These are phyloP conservation scores for Tenthredo distinguenda DNA, from an alignment of 2,888 invertebrate species.

Conservation along the genomic window DNA sequence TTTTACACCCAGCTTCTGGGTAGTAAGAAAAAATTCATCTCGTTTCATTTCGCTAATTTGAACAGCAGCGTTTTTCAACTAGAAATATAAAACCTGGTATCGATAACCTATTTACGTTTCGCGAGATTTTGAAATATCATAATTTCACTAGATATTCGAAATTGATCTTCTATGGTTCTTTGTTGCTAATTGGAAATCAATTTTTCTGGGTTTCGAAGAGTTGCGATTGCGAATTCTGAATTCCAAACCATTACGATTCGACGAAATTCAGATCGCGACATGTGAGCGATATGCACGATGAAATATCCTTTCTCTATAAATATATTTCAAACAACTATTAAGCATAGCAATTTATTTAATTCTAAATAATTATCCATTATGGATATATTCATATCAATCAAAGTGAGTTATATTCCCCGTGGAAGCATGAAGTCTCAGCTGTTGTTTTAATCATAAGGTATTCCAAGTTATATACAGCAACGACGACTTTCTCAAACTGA, in stretches of 20 bases:
- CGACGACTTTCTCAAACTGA: constrained; percentile 20
- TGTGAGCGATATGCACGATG: not conserved
- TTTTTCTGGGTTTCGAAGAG: not conserved
- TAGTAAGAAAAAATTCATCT: not conserved
- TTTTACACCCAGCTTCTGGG: not conserved
- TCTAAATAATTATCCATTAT: not conserved
- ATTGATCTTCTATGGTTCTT: not conserved
- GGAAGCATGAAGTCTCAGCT: constrained; percentile 27
- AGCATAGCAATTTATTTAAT: not conserved
- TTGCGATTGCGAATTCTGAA: not conserved
- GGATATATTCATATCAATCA: not conserved
- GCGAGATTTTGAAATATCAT: not conserved
- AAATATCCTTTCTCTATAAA: not conserved
- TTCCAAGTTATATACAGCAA: not conserved
- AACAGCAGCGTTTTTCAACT: not conserved
- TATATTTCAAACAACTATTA: not conserved
- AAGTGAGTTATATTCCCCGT: constrained; percentile 21
- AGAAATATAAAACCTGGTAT: not conserved
- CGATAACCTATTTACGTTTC: not conserved
- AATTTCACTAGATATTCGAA: not conserved
- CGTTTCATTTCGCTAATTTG: not conserved
- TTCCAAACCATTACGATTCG: not conserved
- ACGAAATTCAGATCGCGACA: not conserved
- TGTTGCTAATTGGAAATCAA: not conserved
- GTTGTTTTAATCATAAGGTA: constrained; percentile 29